Conservation (phyloP, 2,888 invertebrate genomes). For the Bedellia somnulentella region DNA sequence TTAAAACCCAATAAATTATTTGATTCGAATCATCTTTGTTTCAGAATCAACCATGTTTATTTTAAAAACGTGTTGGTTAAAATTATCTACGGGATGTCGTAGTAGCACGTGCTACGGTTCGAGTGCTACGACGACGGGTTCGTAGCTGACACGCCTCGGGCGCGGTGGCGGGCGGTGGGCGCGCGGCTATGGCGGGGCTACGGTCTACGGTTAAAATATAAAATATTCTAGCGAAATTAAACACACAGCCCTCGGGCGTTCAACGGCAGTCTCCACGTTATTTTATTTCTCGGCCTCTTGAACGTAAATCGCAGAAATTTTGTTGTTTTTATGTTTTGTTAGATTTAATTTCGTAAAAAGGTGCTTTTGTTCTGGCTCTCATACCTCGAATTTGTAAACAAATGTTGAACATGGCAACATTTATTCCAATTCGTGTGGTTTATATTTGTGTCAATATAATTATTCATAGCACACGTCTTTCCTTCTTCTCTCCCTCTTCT, state of each 20-base stretch:
- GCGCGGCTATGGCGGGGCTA: too few species aligned
- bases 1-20: too few species aligned
- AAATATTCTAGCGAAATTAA: conserved; percentile 53
- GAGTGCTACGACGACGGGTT: too few species aligned
- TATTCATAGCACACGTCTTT: conserved; percentile 43
- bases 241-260: conserved; percentile 31
- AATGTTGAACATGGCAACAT: not conserved
- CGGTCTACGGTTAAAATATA: too few species aligned
- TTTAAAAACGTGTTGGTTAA: too few species aligned
- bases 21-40: too few species aligned
- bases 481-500: conserved; percentile 41
- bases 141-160: not conserved
- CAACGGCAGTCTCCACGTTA: conserved; percentile 49
- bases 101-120: not conserved
- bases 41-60: too few species aligned
- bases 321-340: conserved; percentile 5
- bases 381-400: conserved; percentile 18
- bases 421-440: not conserved
- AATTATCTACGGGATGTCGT: too few species aligned
- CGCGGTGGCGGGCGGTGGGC: too few species aligned
- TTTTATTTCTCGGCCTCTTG: conserved; percentile 56
- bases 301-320: conserved; percentile 31
- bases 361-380: not conserved
- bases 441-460: conserved; percentile 14
- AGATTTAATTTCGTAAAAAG: conserved; percentile 1